Base-by-base conservation (phyloP, 2,888 invertebrate species). In the Acanthacorydalis orientalis region DNA sequence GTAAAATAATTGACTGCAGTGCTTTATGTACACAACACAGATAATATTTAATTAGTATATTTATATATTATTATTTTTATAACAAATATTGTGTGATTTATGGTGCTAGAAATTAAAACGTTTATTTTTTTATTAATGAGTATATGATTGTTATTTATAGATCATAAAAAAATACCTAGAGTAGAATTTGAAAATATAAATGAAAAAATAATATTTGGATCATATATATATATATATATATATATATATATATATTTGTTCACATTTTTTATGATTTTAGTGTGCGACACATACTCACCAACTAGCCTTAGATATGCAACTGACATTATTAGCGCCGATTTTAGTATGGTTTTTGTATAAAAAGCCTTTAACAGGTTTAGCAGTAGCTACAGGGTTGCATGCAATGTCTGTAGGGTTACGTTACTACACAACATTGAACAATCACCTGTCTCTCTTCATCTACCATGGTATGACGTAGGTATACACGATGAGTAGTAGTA, bases 241-340 rank as follows among this genome's bases (percentile, higher is more conserved):
- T n/a, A n/a, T n/a, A n/a, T n/a, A n/a, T 23, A 4, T 23, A 23
- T 23, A 23, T 9, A 12, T 11, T 9, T 37, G 7, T 33, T 35
- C 15, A 44, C 14, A 2, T 32, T 37, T 14, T 50, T 23, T 23
- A 23, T 23, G 51, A 32, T 65, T 64, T 10, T 63, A 84, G 84
- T 85, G 84, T 57, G 82, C 83, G 16, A 77, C 82, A 1, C 81
- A 82, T 63, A 81, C 82, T 0, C 79, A 84, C 58, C 83, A 83
- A 56, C 59, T 83, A 51, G 83, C 83, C 0, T 57, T 84, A 54
- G 83, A 84, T 57, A 75, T 83, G 71, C 84, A 84, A 60, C 66
- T 84, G 9, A 80, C 79, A 9, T 62, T 81, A 44, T 54, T 80
- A 4, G 76, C 78, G 12, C 78, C 82, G 1, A 58, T 79, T 4